Base-by-base conservation (phyloP, 2,888 invertebrate genomes). In the Chydorus sphaericus region DNA sequence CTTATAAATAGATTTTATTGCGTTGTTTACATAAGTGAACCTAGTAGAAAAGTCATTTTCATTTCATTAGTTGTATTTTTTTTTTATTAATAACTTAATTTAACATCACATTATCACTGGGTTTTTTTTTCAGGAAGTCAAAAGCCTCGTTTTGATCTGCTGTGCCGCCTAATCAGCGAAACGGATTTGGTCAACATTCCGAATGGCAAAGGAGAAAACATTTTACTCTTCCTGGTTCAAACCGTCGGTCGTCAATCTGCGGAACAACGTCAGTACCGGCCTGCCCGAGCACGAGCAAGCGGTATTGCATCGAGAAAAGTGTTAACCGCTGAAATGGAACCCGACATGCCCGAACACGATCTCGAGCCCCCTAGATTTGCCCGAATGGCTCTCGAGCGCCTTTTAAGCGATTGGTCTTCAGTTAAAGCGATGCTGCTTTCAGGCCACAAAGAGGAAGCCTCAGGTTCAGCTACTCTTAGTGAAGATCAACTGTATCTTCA, bases 341-440 rank as follows among this genome's bases (percentile, higher is more conserved):
- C 84, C 1, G 92, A 94, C 65, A 90, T 94, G 77, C 98, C 97
- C 0, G 97, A 98, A 66, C 97, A 97, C 71, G 96, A 98, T 69
- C 75, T 99, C 53, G 96, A 97, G 67, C 98, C 98, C 28, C 98
- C 98, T 16, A 77, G 90, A 63, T 99, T 98, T 71, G 88, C 92
- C 44, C 77, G 91, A 18, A 78, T 84, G 58, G 97, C 96, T 0
- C 73, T 97, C n/a, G 84, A 94, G 65, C 81, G 88, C 67, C 71
- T 97, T 53, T 72, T 98, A 26, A 75, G 75, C 60, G 91, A 96
- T 69, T 98, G 96, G 96, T 80, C 83, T 52, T 93, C 94, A 0
- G 89, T 96, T 1, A 87, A 88, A 65, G 85, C 92, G 37, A 91
- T 93, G 77, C 83, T 96, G 58, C 38, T 52, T 2, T 56, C 44